Conservation (phyloP, 37 sponge, comb jelly and placozoan species). For the Spongilla lacustris region DNA sequence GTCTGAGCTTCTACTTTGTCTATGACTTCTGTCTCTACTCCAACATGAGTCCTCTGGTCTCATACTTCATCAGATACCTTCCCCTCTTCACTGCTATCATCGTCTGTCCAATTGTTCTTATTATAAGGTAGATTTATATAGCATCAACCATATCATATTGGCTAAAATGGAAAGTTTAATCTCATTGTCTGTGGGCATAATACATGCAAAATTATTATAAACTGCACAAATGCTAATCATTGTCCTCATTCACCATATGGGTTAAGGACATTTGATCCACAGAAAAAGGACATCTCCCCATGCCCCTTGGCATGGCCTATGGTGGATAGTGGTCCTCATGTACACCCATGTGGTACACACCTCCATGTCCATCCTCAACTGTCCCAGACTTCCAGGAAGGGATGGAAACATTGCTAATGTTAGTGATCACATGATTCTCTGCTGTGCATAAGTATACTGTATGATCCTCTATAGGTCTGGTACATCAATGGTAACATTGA, state of each 20-base stretch:
- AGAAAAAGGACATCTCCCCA: constrained; percentile 5
- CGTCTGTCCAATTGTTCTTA: constrained; percentile 14
- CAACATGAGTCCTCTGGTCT: constrained; percentile 46
- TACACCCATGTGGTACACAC: constrained; percentile 63
- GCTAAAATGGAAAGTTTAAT: too few species aligned
- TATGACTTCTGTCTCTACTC: constrained; percentile 84
- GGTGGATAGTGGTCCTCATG: constrained; percentile 60
- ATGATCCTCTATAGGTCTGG: constrained; percentile 55
- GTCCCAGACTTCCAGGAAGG: constrained; percentile 28
- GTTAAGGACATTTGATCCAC: neutral
- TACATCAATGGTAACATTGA: constrained; percentile 40
- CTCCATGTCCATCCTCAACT: constrained; percentile 62
- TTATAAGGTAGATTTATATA: constrained; percentile 49
- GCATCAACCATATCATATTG: too few species aligned
- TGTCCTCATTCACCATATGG: neutral
- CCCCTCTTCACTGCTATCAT: constrained; percentile 44
- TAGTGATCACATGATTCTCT: constrained; percentile 10
- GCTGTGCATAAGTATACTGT: neutral
- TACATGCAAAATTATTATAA: too few species aligned
- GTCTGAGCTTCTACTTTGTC: constrained; percentile 65
- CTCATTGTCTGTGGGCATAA: too few species aligned
- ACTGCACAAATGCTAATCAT: too few species aligned
- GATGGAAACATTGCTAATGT: neutral
- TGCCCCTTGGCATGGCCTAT: constrained; percentile 51
- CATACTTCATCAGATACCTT: constrained; percentile 66